Base-by-base conservation (phyloP, 1,140 invertebrate genomes). In the Hirudo medicinalis region DNA sequence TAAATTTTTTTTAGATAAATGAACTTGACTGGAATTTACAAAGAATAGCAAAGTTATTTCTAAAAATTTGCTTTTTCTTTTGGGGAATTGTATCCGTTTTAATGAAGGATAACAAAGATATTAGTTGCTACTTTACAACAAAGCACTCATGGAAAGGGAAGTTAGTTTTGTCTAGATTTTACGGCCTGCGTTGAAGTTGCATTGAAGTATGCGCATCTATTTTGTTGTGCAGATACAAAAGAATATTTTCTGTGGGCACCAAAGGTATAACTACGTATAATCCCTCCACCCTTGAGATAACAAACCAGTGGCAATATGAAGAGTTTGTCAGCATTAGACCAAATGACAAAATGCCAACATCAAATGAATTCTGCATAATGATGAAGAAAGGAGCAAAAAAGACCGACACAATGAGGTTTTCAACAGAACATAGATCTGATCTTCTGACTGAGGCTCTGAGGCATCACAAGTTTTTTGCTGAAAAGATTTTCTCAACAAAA, bases 111-210 rank as follows among this genome's bases (percentile, higher is more conserved):
- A 94, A 93, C 84, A 86, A 90, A 79, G 91, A 94, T 87, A 85
- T 94, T 78, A 89, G 90, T 73, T 94, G 92, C 82, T 97, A 92
- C 84, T 87, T 92, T 81, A 92, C 96, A 77, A 95, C 91, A 19
- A 97, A 97, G 84, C 91, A 94, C 80, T 93, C 85, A 74, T 90
- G 94, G 94, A 95, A 94, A 84, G 91, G 94, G 83, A 96, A 92
- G 89, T 92, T 85, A 86, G 89, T 85, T 20, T 8, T 27, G 43
- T 27, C 11, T 9, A 20, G 15, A 25, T 67, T 72, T 22, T 69
- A 11, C 19, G 32, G 36, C 69, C n/a, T 70, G 25, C 22, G 22
- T 43, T 67, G 13, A 9, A 27, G 20, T 66, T 55, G 17, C 4
- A 43, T 20, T 25, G 27, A 20, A 19, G 9, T 25, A 32, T 9